Conservation (phyloP, 2,113 vertebrate species). For the Daboia siamensis region DNA sequence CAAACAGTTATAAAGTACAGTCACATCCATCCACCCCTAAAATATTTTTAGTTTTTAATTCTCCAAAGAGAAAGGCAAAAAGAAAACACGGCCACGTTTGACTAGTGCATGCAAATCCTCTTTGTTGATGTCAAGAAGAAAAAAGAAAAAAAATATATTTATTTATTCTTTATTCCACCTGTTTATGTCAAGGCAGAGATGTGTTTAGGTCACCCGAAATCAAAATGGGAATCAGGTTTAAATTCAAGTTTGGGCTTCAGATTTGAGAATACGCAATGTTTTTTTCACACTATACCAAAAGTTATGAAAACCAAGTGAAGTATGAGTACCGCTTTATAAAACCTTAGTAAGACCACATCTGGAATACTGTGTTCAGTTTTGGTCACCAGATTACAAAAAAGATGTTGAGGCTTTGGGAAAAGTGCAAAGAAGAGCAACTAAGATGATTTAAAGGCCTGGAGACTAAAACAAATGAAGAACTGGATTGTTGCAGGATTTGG, state of each 20-base stretch:
- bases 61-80: background rate
- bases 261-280: background rate
- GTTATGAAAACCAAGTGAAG: background rate
- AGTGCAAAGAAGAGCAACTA: no score
- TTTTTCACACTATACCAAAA: background rate
- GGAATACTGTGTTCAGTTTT: no score
- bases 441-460: no score
- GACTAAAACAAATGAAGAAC: no score
- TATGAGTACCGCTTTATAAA: background rate
- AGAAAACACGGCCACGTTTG: background rate
- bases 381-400: no score
- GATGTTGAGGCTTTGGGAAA: no score
- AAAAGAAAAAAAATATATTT: background rate
- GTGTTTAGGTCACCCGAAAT: background rate
- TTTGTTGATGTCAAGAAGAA: background rate
- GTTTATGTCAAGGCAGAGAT: background rate
- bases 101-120: background rate
- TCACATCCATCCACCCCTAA: background rate
- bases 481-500: no score
- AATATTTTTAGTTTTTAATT: constrained; percentile 33
- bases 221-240: background rate
- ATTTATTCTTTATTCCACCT: background rate
- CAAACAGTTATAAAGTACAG: constrained; percentile 45
- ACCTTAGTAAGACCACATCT: background rate
- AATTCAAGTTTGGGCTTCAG: background rate